Conservation (phyloP, 2,797 vertebrate species). For the Notamacropus eugenii region DNA sequence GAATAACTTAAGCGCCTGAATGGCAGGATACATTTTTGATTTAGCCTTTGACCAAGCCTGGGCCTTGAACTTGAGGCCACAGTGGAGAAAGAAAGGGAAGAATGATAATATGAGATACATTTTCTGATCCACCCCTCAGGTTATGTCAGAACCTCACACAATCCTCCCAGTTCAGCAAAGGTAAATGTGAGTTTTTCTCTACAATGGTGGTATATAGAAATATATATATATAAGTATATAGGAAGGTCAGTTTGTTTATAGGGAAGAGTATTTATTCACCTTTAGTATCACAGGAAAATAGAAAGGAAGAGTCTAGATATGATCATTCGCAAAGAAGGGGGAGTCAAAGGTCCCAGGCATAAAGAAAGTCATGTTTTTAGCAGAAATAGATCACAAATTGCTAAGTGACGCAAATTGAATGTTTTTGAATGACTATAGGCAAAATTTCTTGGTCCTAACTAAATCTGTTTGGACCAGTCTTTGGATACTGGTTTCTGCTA, state of each 20-base stretch:
- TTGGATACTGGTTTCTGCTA: background rate
- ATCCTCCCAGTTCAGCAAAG: background rate
- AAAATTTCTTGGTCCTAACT: background rate
- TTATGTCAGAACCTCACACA: background rate
- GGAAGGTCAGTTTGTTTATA: background rate
- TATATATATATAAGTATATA: background rate
- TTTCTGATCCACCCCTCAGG: background rate
- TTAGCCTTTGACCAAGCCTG: background rate
- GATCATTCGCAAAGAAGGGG: background rate
- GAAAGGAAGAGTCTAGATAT: background rate
- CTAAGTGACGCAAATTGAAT: slow-evolving; percentile 23
- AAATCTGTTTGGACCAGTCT: background rate
- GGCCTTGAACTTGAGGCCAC: background rate
- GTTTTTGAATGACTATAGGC: background rate
- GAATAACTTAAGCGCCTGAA: background rate
- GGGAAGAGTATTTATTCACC: background rate
- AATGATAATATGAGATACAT: background rate
- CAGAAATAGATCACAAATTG: background rate
- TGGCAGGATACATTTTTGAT: background rate
- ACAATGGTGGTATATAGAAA: background rate
- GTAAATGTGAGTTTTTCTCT: background rate
- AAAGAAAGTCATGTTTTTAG: background rate
- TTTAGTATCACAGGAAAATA: background rate
- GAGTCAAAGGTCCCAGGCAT: background rate
- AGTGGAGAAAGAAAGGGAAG: background rate